These are phyloP conservation scores for Tortrix viridana DNA, from an alignment of 2,888 invertebrate species.

Conservation along the genomic window DNA sequence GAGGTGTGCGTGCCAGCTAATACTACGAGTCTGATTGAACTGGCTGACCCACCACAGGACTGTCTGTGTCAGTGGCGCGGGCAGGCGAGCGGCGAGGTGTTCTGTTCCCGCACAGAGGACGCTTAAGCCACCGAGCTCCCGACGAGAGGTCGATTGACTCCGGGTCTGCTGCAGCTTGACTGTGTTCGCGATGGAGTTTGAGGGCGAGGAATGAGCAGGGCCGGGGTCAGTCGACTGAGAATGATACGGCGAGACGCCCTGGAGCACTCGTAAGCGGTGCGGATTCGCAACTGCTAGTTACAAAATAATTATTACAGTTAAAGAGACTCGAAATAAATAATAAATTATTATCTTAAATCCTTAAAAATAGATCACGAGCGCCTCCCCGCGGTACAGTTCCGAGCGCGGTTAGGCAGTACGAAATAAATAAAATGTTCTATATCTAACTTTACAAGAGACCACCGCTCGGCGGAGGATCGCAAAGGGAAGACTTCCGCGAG, in stretches of 20 bases:
- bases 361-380: constrained; percentile 85
- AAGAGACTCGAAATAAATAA: constrained; percentile 85
- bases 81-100: constrained; percentile 12
- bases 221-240: constrained; percentile 57
- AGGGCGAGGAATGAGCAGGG: constrained; percentile 46
- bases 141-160: constrained; percentile 61
- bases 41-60: constrained; percentile 49
- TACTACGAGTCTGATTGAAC: constrained; percentile 43
- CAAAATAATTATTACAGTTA: constrained; percentile 79
- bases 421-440: constrained; percentile 83
- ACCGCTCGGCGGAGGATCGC: constrained; percentile 83
- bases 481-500: constrained; percentile 83
- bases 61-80: constrained; percentile 9
- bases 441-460: constrained; percentile 83
- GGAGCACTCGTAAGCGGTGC: constrained; percentile 80
- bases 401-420: constrained; percentile 82
- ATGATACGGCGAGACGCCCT: constrained; percentile 68
- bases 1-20: constrained; percentile 49
- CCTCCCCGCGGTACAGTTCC: constrained; percentile 83
- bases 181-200: constrained; percentile 42
- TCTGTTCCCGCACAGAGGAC: constrained; percentile 1
- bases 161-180: constrained; percentile 46
- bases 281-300: constrained; percentile 76
- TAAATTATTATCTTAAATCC: constrained; percentile 84
- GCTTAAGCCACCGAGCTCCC: constrained; percentile 54